Percentiles rank a stretch among this genome's conserved stretches.
Evolutionary conservation across 2,797 vertebrate genomes (phyloP).

Genomic region (Emydoidea blandingii): DNA sequence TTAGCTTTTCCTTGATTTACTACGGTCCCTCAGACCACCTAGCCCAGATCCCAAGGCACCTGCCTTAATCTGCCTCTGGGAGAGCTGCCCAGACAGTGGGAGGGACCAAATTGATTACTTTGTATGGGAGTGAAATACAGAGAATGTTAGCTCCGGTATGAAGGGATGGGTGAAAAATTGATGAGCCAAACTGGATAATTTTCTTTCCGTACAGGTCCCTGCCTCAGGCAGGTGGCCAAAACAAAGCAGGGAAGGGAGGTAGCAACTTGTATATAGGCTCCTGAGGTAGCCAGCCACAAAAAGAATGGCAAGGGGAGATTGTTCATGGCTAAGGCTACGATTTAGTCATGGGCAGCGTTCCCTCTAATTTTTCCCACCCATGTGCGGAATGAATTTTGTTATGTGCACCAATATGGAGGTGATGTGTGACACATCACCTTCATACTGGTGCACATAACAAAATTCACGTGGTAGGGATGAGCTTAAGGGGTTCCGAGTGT

Average conservation of each 20-base stretch:
- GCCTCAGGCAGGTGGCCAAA: background rate
- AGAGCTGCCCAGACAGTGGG: background rate
- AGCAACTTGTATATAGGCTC: rapidly evolving
- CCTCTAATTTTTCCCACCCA: no score
- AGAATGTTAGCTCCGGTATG: rapidly evolving
- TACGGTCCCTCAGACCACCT: background rate
- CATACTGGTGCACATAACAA: no score
- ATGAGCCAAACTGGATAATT: background rate
- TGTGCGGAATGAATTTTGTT: no score
- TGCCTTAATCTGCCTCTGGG: background rate
- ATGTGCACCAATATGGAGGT: no score
- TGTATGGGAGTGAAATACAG: rapidly evolving
- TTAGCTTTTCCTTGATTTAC: background rate
- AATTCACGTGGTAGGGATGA: no score
- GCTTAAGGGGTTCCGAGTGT: no score
- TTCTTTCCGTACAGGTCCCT: rapidly evolving
- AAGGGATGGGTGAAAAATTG: background rate
- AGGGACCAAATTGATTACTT: background rate
- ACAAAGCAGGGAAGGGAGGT: background rate
- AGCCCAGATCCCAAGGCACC: background rate
- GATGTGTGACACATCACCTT: no score
- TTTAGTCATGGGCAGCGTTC: no score
- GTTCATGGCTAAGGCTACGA: no score
- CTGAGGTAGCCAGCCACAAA: background rate
- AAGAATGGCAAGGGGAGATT: background rate